phyloP scores from a whole-genome alignment of 2,797 vertebrate genomes.

The Sphenopsis melanotis region DNA sequence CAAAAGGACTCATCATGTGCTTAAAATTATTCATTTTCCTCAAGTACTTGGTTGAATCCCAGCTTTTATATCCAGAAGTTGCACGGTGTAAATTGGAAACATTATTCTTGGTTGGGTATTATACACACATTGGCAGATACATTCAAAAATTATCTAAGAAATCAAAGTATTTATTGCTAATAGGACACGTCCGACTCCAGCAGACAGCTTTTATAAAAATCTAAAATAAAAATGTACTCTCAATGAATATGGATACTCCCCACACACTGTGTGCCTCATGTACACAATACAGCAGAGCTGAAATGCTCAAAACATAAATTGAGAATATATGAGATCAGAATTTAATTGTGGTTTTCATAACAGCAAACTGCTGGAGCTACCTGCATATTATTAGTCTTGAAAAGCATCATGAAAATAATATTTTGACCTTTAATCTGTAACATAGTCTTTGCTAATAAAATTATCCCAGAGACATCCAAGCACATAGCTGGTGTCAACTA shows the following conservation, averaged over 20 bases:
- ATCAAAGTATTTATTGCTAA: neutral
- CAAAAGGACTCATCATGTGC: neutral
- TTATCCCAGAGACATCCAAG: slow-evolving; percentile 1
- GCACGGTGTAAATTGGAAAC: neutral
- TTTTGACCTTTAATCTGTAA: slow-evolving; percentile 45
- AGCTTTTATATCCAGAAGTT: neutral
- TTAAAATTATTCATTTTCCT: neutral
- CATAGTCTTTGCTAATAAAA: slow-evolving; percentile 28
- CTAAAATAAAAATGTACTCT: neutral
- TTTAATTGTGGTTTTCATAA: slow-evolving; percentile 28
- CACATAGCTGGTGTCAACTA: neutral
- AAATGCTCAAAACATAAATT: neutral
- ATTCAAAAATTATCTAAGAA: neutral
- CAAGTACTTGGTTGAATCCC: neutral
- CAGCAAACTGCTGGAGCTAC: slow-evolving; percentile 18
- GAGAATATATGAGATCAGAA: neutral
- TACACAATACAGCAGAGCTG: neutral
- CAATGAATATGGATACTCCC: neutral
- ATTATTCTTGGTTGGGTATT: neutral
- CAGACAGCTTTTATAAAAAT: neutral
- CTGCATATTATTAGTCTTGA: neutral
- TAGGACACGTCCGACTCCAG: neutral
- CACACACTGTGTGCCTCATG: neutral
- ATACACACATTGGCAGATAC: neutral
- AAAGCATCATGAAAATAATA: neutral